phyloP scores from a whole-genome alignment of 2,797 vertebrate genomes.

The Rhinella marina region DNA sequence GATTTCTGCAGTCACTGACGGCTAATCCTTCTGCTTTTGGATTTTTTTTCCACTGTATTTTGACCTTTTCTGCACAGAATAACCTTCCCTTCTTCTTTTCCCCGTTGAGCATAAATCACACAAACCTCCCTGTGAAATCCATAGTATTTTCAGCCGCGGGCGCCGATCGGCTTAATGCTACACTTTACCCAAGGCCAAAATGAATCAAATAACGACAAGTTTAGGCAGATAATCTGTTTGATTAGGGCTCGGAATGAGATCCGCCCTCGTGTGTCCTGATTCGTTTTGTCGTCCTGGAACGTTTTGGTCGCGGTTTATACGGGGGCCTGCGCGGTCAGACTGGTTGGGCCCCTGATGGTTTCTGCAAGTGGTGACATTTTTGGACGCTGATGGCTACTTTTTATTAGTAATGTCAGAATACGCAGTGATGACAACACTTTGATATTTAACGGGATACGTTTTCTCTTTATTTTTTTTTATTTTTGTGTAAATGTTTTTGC shows the following conservation, averaged over 20 bases:
- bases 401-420: neutral
- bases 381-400: neutral
- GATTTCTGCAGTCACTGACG: neutral
- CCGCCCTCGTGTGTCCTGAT: neutral
- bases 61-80: constrained; percentile 2
- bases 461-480: no score
- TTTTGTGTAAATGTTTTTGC: no score
- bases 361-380: neutral
- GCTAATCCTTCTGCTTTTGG: neutral
- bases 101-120: neutral
- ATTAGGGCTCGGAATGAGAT: neutral
- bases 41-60: neutral
- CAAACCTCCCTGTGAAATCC: neutral
- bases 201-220: neutral
- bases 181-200: neutral
- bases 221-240: constrained; percentile 2
- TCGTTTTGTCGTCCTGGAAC: neutral
- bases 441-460: neutral
- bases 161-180: neutral
- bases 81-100: neutral
- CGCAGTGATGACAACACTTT: no score
- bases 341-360: neutral
- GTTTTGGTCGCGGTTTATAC: neutral
- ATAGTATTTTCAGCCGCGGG: neutral
- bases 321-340: neutral